phyloP scores from a whole-genome alignment of 2,888 invertebrate genomes.

The Nesidiocoris tenuis region DNA sequence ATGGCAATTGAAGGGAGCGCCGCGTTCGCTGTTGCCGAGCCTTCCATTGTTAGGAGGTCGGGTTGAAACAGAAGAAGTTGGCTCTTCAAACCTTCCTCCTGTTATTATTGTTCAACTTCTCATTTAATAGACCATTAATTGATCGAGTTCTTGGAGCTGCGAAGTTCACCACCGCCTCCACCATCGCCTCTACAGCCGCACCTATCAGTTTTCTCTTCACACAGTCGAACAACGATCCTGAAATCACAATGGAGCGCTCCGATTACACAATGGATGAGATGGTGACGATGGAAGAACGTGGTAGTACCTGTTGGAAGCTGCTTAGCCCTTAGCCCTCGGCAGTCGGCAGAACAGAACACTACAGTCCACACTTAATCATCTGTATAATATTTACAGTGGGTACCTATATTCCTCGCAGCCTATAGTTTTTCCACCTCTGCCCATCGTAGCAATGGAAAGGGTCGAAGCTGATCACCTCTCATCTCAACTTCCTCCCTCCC shows the following conservation, averaged over 20 bases:
- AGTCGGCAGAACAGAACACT: background rate
- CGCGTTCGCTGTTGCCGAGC: conserved; percentile 20
- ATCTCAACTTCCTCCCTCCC: no score
- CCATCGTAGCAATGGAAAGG: no score
- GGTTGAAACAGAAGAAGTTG: conserved; percentile 47
- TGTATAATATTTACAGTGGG: no score
- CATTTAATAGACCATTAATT: conserved; percentile 42
- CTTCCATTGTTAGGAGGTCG: conserved; percentile 13
- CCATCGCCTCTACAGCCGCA: background rate
- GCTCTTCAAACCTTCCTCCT: conserved; percentile 40
- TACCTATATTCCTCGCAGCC: background rate
- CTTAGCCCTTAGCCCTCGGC: background rate
- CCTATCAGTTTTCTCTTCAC: background rate
- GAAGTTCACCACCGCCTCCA: background rate
- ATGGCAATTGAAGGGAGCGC: conserved; percentile 27
- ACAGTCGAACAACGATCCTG: background rate
- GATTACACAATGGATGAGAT: background rate
- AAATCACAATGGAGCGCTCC: background rate
- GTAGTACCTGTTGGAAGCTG: background rate
- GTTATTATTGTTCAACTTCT: conserved; percentile 48
- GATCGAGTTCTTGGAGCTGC: conserved; percentile 26
- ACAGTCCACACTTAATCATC: background rate
- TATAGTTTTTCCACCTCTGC: background rate
- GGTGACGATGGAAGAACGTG: background rate
- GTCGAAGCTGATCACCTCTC: no score